Percentiles rank a stretch among this genome's conserved stretches.
Evolutionary conservation across 1,140 invertebrate species (phyloP).

Genomic region (Nasonia giraulti): DNA sequence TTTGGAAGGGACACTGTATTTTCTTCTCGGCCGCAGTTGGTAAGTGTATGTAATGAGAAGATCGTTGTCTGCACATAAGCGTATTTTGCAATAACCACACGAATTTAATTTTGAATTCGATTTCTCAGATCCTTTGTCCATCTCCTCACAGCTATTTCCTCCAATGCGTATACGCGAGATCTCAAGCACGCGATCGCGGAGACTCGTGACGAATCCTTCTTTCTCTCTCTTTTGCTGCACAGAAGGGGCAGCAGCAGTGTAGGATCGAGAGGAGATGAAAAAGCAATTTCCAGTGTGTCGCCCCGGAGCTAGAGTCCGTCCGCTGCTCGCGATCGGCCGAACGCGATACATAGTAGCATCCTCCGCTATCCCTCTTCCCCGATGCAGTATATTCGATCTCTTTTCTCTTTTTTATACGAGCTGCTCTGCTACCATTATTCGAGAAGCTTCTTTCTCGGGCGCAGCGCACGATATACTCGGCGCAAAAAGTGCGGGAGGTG

Average conservation of each 20-base stretch:
- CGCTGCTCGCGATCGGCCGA: conserved; percentile 14
- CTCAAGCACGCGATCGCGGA: conserved; percentile 34
- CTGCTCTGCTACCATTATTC: not conserved
- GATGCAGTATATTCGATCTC: not conserved
- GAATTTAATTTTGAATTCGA: not conserved
- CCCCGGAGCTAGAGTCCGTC: conserved; percentile 32
- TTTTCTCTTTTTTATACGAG: not conserved
- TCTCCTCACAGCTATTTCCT: not conserved
- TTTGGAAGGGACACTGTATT: not conserved
- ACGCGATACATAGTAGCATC: conserved; percentile 11
- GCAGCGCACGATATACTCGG: not conserved
- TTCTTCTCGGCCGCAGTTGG: not conserved
- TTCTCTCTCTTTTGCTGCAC: not conserved
- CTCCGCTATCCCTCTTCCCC: not conserved
- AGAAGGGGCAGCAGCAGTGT: not conserved
- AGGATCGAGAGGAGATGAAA: conserved; percentile 53
- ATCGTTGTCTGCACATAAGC: not conserved
- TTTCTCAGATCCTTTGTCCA: not conserved
- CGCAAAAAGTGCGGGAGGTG: not conserved
- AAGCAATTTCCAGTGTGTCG: conserved; percentile 63
- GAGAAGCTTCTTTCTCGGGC: not conserved
- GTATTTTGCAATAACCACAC: not conserved
- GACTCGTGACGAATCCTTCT: conserved; percentile 64
- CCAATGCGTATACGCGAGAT: not conserved
- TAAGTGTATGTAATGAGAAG: not conserved